These are phyloP conservation scores for Pseudorectes ferrugineus DNA, from an alignment of 2,113 vertebrate species.

Conservation along the genomic window DNA sequence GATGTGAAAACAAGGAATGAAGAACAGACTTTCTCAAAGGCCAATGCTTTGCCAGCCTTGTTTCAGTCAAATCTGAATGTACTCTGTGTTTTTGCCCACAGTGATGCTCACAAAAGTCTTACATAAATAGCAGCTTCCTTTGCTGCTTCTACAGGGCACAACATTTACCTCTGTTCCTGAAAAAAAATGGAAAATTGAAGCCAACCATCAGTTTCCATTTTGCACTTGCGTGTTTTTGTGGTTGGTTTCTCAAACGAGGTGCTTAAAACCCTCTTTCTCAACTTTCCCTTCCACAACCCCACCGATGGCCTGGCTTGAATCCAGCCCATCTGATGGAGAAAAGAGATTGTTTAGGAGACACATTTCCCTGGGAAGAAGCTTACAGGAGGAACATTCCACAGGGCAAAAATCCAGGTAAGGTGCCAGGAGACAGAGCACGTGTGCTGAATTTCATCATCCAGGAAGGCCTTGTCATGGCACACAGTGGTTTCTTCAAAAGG, in stretches of 20 bases:
- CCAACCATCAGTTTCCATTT: background rate
- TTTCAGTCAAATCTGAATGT: background rate
- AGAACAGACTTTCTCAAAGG: background rate
- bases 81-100: background rate
- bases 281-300: background rate
- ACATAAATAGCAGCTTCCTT: background rate
- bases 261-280: background rate
- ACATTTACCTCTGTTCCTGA: background rate
- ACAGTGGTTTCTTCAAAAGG: background rate
- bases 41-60: background rate
- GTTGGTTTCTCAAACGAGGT: background rate
- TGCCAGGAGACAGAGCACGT: background rate
- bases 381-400: background rate
- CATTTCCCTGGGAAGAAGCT: background rate
- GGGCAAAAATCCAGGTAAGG: background rate
- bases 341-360: background rate
- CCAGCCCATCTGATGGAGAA: background rate
- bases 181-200: background rate
- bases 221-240: background rate
- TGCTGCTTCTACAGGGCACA: background rate
- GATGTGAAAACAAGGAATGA: background rate
- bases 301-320: background rate
- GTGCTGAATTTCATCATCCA: background rate
- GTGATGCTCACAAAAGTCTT: background rate
- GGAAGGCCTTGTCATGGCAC: background rate